Evolutionary conservation across 2,888 invertebrate genomes (phyloP), one percentile per base, ranked within the genome.

Genomic region (Zaprionus bogoriensis): DNA sequence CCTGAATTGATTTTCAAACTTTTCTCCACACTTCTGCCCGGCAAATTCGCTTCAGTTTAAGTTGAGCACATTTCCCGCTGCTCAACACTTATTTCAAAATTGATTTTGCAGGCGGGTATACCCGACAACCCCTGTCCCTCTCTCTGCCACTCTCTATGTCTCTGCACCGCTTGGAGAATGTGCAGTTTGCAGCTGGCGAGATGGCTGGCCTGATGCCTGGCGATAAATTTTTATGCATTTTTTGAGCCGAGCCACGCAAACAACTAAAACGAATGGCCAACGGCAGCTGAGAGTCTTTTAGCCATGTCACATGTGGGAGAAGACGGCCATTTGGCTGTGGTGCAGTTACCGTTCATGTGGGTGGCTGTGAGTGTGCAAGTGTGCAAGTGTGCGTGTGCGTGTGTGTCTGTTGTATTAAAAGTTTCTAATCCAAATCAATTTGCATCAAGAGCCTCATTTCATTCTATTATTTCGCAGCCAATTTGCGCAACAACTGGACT

Each of bases 371-470:
- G 38, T 45, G 41, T 32, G 28, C 44, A 19, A n/a, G 20, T 9
- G 41, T 9, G 12, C 47, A n/a, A n/a, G 23, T 28, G 41, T 17
- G 20, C 23, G 32, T 53, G 51, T 36, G 47, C 55, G 54, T 58
- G 53, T 66, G 44, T 51, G 73, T 67, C 5, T 6, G 14, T 36
- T 36, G 32, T 36, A 61, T 75, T 81, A 67, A 75, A 81, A 81
- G 77, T 83, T 82, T 81, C 89, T 86, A 89, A 89, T 89, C 89
- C 88, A 88, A 89, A 89, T 89, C 88, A 89, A 89, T 89, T 89
- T 89, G 87, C 89, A 88, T 86, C 88, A 82, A 87, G 89, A 86
- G 89, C 79, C 89, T 88, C 88, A 85, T 89, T 89, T 88, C 77
- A 89, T 89, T 89, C 89, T 82, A 89, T 89, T 89, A 89, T 84